These are phyloP conservation scores for Lepus townsendii DNA, from an alignment of 2,797 vertebrate species.

Conservation along the genomic window DNA sequence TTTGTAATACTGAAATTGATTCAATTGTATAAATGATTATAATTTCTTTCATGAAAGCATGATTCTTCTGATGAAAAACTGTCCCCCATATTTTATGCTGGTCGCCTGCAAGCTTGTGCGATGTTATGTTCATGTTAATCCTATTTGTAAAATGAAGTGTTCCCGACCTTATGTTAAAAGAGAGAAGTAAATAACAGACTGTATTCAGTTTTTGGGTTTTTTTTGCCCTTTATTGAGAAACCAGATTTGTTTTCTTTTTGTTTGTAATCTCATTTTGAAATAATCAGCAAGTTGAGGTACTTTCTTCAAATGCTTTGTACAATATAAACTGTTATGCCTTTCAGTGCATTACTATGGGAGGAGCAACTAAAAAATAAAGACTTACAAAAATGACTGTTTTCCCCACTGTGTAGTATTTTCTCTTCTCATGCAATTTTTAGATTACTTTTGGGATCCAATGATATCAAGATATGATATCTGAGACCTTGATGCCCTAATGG, in stretches of 20 bases:
- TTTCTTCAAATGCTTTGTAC: constrained; percentile 99
- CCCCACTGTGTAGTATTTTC: constrained; percentile 71
- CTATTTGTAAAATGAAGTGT: constrained; percentile 96
- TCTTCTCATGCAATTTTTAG: neutral
- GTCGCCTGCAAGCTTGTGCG: constrained; percentile 99
- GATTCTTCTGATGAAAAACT: constrained; percentile 98
- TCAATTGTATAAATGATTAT: constrained; percentile 97
- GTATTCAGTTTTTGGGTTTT: constrained; percentile 91
- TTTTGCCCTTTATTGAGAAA: constrained; percentile 92
- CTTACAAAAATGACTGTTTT: constrained; percentile 93
- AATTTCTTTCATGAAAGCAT: constrained; percentile 98
- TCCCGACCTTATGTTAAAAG: constrained; percentile 94
- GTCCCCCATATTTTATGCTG: constrained; percentile 98
- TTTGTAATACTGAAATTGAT: constrained; percentile 96
- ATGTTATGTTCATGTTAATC: constrained; percentile 99
- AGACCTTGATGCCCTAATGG: constrained; percentile 41
- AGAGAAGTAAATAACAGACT: constrained; percentile 94
- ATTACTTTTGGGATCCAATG: constrained; percentile 45
- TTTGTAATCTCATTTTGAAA: constrained; percentile 99
- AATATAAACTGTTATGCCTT: constrained; percentile 99
- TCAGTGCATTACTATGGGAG: constrained; percentile 99
- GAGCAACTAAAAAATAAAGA: constrained; percentile 99
- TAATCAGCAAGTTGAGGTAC: constrained; percentile 99
- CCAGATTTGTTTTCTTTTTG: constrained; percentile 94
- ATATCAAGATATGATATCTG: constrained; percentile 51